phyloP scores from a whole-genome alignment of 2,797 vertebrate genomes.

The Macroramphosus scolopax region DNA sequence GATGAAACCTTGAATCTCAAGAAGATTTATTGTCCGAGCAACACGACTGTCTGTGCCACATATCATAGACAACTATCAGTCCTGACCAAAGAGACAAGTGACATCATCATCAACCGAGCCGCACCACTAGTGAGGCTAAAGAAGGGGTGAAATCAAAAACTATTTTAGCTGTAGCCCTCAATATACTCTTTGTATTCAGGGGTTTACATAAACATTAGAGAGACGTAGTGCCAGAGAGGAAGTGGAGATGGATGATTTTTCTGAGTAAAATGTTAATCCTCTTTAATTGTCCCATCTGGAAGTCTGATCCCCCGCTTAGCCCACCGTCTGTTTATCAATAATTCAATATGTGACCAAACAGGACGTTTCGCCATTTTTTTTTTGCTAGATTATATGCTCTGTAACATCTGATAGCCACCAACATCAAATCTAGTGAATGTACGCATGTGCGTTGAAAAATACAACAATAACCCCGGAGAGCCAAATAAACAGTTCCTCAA shows the following conservation, averaged over 20 bases:
- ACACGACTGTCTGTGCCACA: no score
- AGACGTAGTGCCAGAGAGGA: constrained; percentile 28
- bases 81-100: no score
- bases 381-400: constrained; percentile 15
- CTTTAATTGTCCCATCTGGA: constrained; percentile 56
- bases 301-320: constrained; percentile 42
- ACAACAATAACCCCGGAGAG: neutral
- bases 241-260: constrained; percentile 42
- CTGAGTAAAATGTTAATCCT: constrained; percentile 34
- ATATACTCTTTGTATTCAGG: constrained; percentile 4
- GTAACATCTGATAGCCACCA: constrained; percentile 6
- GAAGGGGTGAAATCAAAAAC: no score
- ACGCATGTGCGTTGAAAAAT: neutral
- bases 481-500: no score
- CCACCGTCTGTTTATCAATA: constrained; percentile 48
- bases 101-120: no score
- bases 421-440: constrained; percentile 6
- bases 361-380: neutral
- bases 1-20: no score
- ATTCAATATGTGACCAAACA: constrained; percentile 30
- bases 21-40: no score
- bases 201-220: constrained; percentile 9
- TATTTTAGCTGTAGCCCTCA: neutral
- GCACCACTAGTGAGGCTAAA: no score
- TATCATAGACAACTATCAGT: no score